A percentile compares a stretch with the other conserved stretches of the same genome.
These are phyloP conservation scores for Microdon myrmicae DNA, from an alignment of 2,888 invertebrate genomes.

Conservation along the genomic window DNA sequence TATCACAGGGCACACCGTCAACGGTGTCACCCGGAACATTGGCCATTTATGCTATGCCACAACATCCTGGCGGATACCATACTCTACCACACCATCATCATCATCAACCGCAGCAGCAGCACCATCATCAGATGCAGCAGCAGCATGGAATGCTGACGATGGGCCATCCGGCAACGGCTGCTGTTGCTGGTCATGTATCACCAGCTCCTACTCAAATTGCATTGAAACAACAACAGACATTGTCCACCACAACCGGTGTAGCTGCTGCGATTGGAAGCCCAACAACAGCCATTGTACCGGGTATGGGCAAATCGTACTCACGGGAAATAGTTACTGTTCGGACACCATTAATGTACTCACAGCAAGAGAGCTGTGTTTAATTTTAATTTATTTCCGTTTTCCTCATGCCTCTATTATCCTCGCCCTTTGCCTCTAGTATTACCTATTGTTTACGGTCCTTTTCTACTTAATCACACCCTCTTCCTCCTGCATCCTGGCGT, in stretches of 20 bases:
- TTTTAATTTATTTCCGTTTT: constrained; percentile 50
- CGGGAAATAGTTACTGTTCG: constrained; percentile 76
- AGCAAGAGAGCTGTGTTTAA: constrained; percentile 78
- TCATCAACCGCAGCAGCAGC: constrained; percentile 56
- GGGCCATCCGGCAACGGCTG: constrained; percentile 58
- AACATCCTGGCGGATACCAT: constrained; percentile 65
- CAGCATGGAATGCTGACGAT: constrained; percentile 61
- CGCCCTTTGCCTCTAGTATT: not conserved
- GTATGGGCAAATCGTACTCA: constrained; percentile 66
- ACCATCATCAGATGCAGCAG: constrained; percentile 38
- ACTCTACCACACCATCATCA: constrained; percentile 65
- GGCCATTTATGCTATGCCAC: constrained; percentile 65
- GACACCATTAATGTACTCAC: constrained; percentile 75
- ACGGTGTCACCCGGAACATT: constrained; percentile 65
- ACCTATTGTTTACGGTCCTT: too few species aligned
- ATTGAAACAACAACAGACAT: constrained; percentile 50
- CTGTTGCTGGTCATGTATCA: constrained; percentile 58
- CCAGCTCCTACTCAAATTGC: constrained; percentile 32
- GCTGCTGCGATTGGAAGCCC: constrained; percentile 63
- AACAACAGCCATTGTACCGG: constrained; percentile 63
- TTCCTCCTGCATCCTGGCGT: constrained; percentile 6
- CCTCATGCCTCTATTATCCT: too few species aligned
- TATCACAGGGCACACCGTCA: constrained; percentile 64
- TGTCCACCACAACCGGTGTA: constrained; percentile 53
- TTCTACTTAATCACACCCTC: not conserved